Percentiles rank a stretch among this genome's conserved stretches.
Evolutionary conservation across 2,797 vertebrate genomes (phyloP).

Genomic region (Phoxinus dragarum): DNA sequence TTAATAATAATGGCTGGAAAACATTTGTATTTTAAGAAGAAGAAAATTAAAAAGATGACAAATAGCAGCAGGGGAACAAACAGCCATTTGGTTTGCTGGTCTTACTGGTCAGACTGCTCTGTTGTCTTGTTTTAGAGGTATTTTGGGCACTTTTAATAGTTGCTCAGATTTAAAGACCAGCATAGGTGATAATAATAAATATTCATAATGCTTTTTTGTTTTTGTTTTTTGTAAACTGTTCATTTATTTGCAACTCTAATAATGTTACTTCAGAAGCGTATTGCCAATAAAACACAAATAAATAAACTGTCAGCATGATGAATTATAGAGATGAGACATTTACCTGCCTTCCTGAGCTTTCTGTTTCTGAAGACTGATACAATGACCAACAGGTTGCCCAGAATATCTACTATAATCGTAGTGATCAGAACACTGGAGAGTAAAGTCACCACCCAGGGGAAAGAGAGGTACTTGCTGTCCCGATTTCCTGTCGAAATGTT

Average conservation of each 20-base stretch:
- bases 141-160: background rate
- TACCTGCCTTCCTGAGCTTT: conserved; percentile 86
- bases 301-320: background rate
- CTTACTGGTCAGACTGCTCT: background rate
- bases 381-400: conserved; percentile 87
- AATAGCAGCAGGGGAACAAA: too few relatives aligned
- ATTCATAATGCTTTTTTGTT: background rate
- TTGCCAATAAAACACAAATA: background rate
- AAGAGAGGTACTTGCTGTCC: conserved; percentile 69
- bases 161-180: background rate
- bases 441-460: conserved; percentile 77
- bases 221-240: background rate
- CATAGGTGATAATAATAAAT: background rate
- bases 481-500: conserved; percentile 63
- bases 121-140: background rate
- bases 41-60: too few relatives aligned
- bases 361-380: conserved; percentile 86
- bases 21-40: too few relatives aligned
- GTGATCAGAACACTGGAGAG: conserved; percentile 83
- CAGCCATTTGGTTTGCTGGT: background rate
- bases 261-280: background rate
- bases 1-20: background rate
- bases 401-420: conserved; percentile 83
- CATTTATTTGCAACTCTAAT: background rate
- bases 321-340: background rate